A percentile compares a stretch with the other conserved stretches of the same genome.
Conservation (phyloP, 2,888 invertebrate species). For the Thalpophila matura region DNA sequence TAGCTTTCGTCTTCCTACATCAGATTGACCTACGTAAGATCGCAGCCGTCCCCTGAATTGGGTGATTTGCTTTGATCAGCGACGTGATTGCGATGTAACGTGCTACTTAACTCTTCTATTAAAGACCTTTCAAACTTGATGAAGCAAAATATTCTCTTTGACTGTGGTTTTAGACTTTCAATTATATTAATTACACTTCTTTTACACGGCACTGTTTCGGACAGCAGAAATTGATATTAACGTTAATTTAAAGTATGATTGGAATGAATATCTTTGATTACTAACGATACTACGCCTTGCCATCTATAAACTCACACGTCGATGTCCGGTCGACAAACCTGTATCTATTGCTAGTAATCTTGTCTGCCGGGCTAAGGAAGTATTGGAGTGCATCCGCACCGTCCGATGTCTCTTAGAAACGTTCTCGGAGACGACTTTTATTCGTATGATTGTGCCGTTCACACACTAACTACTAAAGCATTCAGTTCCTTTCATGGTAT, state of each 20-base stretch:
- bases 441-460: conserved; percentile 31
- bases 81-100: conserved; percentile 30
- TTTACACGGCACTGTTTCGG: conserved; percentile 8
- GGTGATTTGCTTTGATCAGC: conserved; percentile 52
- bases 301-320: conserved; percentile 33
- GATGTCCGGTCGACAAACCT: conserved; percentile 73
- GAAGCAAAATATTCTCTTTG: conserved; percentile 17
- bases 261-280: conserved; percentile 2
- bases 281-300: background rate
- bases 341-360: conserved; percentile 74
- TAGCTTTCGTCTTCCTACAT: conserved; percentile 52
- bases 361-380: conserved; percentile 69
- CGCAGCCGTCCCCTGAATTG: conserved; percentile 33
- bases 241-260: conserved; percentile 3
- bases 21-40: conserved; percentile 34
- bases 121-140: conserved; percentile 21
- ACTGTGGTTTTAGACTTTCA: conserved; percentile 9
- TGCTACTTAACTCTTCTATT: conserved; percentile 16
- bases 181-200: conserved; percentile 10
- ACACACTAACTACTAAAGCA: conserved; percentile 28
- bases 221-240: background rate
- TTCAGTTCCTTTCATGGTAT: conserved; percentile 30
- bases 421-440: conserved; percentile 20
- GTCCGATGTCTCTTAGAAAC: conserved; percentile 45
- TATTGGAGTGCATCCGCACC: conserved; percentile 70